Base-by-base conservation (phyloP, 2,888 invertebrate species). In the Pseudanteris insignis region DNA sequence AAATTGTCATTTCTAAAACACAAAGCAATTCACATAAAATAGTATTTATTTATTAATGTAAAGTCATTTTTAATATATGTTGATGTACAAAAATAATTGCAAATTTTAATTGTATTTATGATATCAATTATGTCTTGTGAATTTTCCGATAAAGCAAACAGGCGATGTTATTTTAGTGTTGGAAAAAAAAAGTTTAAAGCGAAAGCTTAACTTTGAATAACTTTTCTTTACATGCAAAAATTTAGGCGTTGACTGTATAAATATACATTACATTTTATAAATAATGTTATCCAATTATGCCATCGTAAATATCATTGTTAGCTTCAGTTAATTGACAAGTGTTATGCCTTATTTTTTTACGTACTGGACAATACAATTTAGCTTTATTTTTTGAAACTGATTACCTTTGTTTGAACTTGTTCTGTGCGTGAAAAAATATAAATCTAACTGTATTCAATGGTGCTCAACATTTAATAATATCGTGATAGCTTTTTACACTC, bases 181-280 rank as follows among this genome's bases (percentile, higher is more conserved):
- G 6, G 18, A 18, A 18, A 18, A 18, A 18, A 18, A 18, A 18
- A n/a, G n/a, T n/a, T n/a, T n/a, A n/a, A n/a, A n/a, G n/a, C n/a
- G n/a, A n/a, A 18, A 18, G 6, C 18, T 18, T 6, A 18, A 18
- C 18, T 18, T 3, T 6, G 18, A 18, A 3, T 6, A 18, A 18
- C 4, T 18, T 18, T 18, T 18, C 6, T 18, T n/a, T n/a, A n/a
- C n/a, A n/a, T n/a, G n/a, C n/a, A n/a, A n/a, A n/a, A n/a, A n/a
- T n/a, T n/a, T n/a, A n/a, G n/a, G 18, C 18, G 18, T 55, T 44
- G 26, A 55, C 25, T 59, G 59, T 59, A 51, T 30, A 59, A 59
- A 51, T 59, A 32, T 59, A 6, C 18, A 18, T 6, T 26, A 46
- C 30, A 18, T 59, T 59, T 59, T 59, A 51, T 46, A 41, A 59